Percentiles rank a stretch among this genome's conserved stretches.
Conservation (phyloP, 1,140 invertebrate species). For the Hyposmocoma kahamanoa region DNA sequence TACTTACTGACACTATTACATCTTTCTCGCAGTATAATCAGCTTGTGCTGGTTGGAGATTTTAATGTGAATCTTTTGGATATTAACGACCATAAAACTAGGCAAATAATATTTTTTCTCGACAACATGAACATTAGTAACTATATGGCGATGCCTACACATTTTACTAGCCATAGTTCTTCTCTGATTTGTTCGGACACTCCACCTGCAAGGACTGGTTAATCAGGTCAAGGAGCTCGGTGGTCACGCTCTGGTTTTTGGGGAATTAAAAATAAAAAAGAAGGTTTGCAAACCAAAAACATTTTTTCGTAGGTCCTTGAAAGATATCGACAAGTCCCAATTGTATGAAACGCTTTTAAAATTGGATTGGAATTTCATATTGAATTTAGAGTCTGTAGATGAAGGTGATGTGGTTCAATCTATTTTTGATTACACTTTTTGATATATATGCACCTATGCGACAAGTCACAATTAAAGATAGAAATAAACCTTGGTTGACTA, state of each 20-base stretch:
- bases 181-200: background rate
- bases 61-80: background rate
- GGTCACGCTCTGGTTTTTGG: background rate
- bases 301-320: background rate
- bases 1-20: background rate
- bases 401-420: background rate
- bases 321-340: background rate
- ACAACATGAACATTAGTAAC: background rate
- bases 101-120: background rate
- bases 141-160: background rate
- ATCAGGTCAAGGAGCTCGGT: background rate
- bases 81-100: background rate
- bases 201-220: background rate
- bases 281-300: background rate
- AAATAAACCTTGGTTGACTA: background rate
- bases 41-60: background rate
- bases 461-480: background rate
- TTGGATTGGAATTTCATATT: background rate
- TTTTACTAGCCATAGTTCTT: background rate
- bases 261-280: background rate
- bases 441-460: background rate
- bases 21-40: background rate
- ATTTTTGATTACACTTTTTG: background rate
- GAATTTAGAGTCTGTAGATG: background rate
- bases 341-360: background rate